Conservation (phyloP, 2,113 vertebrate species). For the Myodes glareolus region DNA sequence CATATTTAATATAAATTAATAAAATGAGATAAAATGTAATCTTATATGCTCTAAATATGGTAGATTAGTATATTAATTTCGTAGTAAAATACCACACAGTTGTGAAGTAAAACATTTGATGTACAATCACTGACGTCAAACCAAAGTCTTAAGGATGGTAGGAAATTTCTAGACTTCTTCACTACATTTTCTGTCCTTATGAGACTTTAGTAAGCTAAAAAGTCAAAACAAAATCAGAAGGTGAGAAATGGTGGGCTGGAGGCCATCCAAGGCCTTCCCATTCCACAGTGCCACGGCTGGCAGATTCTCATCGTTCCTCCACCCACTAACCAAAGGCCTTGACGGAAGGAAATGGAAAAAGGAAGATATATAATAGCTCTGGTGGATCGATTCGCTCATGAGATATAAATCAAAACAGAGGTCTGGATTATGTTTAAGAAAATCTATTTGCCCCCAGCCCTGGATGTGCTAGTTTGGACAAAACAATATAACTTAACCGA, state of each 20-base stretch:
- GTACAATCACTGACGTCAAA: neutral
- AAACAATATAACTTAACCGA: neutral
- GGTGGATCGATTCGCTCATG: conserved; percentile 46
- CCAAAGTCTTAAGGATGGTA: neutral
- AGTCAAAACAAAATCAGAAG: neutral
- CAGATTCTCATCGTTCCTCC: conserved; percentile 43
- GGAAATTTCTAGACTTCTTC: neutral
- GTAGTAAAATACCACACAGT: neutral
- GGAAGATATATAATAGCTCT: conserved; percentile 63
- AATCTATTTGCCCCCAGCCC: conserved; percentile 45
- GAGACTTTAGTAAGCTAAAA: neutral
- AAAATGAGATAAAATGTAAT: neutral
- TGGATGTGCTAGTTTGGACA: conserved; percentile 45
- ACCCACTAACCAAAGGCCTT: conserved; percentile 54
- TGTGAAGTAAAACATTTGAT: neutral
- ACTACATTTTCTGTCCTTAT: neutral
- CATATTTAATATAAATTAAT: neutral
- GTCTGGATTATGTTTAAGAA: conserved; percentile 70
- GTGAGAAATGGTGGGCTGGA: conserved; percentile 4
- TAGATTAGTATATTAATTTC: neutral
- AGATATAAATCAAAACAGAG: conserved; percentile 74
- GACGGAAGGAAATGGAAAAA: conserved; percentile 64
- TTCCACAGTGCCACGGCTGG: neutral
- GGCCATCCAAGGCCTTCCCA: conserved; percentile 1
- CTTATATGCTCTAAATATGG: neutral